These are phyloP conservation scores for Enteromius thamalakanensis DNA, from an alignment of 2,797 vertebrate genomes.

Conservation along the genomic window DNA sequence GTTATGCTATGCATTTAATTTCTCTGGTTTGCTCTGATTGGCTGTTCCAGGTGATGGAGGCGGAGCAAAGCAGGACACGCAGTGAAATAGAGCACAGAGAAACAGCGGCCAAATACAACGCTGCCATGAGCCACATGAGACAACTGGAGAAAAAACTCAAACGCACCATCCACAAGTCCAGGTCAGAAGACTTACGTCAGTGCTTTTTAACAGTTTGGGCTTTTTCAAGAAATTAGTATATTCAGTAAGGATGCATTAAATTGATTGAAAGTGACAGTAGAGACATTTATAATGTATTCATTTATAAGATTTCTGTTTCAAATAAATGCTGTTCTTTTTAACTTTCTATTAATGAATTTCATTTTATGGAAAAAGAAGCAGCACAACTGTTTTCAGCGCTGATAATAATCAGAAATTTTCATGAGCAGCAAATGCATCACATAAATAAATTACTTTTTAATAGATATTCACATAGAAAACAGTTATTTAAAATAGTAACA, in stretches of 20 bases:
- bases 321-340: too few relatives aligned
- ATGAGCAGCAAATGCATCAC: not conserved
- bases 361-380: too few relatives aligned
- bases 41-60: constrained; percentile 91
- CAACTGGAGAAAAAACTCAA: constrained; percentile 97
- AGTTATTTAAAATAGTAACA: not conserved
- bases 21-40: not conserved
- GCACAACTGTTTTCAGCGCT: not conserved
- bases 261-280: not conserved
- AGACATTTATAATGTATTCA: not conserved
- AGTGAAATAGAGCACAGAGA: constrained; percentile 92
- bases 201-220: not conserved
- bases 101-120: constrained; percentile 90
- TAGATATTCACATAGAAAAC: not conserved
- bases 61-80: constrained; percentile 88
- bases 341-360: too few relatives aligned
- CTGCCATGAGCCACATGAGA: constrained; percentile 90
- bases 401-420: not conserved
- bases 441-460: not conserved
- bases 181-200: constrained; percentile 72
- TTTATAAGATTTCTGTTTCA: too few relatives aligned
- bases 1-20: not conserved
- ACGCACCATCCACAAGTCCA: constrained; percentile 94
- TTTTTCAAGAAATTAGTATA: not conserved
- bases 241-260: not conserved